Evolutionary conservation across 1,140 invertebrate species (phyloP).

Genomic region (Choristoneura fumiferana): DNA sequence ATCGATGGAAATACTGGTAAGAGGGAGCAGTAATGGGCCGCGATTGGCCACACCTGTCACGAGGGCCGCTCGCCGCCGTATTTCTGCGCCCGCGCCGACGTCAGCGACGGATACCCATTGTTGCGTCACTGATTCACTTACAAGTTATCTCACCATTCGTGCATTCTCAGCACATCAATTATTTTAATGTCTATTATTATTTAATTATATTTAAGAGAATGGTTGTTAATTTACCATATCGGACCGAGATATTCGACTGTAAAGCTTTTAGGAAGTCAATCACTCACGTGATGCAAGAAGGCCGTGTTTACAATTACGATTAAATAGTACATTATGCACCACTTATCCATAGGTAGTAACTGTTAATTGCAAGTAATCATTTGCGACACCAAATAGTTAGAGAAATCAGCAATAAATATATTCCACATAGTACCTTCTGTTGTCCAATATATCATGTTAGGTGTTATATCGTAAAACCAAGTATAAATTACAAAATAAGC

Average conservation of each 20-base stretch:
- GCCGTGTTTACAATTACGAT: conserved; percentile 3
- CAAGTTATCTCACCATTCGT: conserved; percentile 29
- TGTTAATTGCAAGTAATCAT: conserved; percentile 7
- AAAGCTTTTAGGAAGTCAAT: conserved; percentile 11
- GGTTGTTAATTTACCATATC: conserved; percentile 17
- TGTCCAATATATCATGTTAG: too few relatives aligned
- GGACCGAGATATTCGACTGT: background rate
- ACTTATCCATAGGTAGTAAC: background rate
- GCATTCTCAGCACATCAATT: conserved; percentile 27
- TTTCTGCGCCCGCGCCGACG: background rate
- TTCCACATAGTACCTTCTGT: too few relatives aligned
- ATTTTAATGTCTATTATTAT: conserved; percentile 28
- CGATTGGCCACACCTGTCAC: conserved; percentile 13
- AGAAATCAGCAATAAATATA: too few relatives aligned
- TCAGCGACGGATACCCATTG: conserved; percentile 35
- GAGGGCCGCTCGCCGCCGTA: background rate
- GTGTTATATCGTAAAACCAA: too few relatives aligned
- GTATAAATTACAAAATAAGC: too few relatives aligned
- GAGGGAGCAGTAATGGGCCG: background rate
- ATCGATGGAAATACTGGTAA: background rate
- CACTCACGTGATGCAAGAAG: background rate
- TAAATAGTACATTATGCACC: background rate
- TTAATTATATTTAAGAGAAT: conserved; percentile 28
- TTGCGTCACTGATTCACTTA: conserved; percentile 55
- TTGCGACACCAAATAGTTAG: too few relatives aligned